Conservation (phyloP, 2,797 vertebrate species). For the Rachycentron canadum region DNA sequence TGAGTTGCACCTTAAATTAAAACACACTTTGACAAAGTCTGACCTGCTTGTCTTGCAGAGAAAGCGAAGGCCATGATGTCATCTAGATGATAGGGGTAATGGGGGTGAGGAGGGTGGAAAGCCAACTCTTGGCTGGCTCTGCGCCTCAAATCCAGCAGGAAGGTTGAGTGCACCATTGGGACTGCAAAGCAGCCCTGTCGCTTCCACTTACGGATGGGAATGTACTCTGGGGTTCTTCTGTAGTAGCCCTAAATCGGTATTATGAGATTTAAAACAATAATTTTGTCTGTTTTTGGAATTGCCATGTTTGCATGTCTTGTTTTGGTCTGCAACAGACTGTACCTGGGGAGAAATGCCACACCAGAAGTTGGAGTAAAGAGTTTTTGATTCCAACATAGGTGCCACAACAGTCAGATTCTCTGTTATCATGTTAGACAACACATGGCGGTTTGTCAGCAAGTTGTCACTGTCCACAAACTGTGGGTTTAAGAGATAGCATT, state of each 20-base stretch:
- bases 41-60: slow-evolving; percentile 90
- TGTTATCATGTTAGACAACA: slow-evolving; percentile 87
- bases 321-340: slow-evolving; percentile 40
- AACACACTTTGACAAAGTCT: not conserved
- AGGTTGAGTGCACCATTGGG: slow-evolving; percentile 93
- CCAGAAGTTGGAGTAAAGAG: slow-evolving; percentile 95
- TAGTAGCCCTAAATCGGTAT: slow-evolving; percentile 88
- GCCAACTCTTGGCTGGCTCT: slow-evolving; percentile 81
- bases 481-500: not conserved
- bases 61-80: slow-evolving; percentile 94
- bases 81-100: slow-evolving; percentile 90
- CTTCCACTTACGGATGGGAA: slow-evolving; percentile 90
- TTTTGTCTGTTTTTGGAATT: not conserved
- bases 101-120: slow-evolving; percentile 88
- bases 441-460: slow-evolving; percentile 89
- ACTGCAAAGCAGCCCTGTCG: slow-evolving; percentile 89
- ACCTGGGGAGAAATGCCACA: slow-evolving; percentile 92
- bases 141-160: slow-evolving; percentile 90
- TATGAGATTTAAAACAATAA: not conserved
- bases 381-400: slow-evolving; percentile 92
- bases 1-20: not conserved
- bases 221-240: slow-evolving; percentile 89
- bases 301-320: not conserved
- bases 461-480: slow-evolving; percentile 92
- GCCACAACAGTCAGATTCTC: slow-evolving; percentile 91